These are phyloP conservation scores for Nomada hirtipes DNA, from an alignment of 2,888 invertebrate genomes.

Conservation along the genomic window DNA sequence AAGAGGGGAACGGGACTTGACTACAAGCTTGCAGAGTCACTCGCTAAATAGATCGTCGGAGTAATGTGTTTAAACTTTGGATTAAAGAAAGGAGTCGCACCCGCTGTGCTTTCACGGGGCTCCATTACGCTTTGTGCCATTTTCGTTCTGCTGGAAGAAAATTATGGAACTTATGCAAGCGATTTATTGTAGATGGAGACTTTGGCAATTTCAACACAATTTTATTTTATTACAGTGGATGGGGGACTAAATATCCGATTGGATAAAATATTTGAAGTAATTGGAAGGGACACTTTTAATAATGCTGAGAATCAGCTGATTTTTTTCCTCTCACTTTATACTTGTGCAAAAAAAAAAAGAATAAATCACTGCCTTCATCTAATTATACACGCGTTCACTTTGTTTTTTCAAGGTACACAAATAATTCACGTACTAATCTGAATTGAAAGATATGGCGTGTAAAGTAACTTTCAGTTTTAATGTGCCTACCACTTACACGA, in stretches of 20 bases:
- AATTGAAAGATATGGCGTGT: constrained; percentile 36
- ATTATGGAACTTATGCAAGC: constrained; percentile 53
- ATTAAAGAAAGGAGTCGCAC: constrained; percentile 48
- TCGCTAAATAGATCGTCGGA: constrained; percentile 54
- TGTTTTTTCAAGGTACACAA: constrained; percentile 29
- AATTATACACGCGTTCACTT: constrained; percentile 37
- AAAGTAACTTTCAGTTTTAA: constrained; percentile 55
- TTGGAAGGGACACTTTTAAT: constrained; percentile 17
- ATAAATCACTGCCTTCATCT: constrained; percentile 65
- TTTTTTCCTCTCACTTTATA: constrained; percentile 33
- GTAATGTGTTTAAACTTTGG: constrained; percentile 57
- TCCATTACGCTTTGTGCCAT: constrained; percentile 76
- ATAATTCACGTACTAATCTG: constrained; percentile 29
- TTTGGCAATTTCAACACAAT: constrained; percentile 57
- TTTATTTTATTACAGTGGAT: constrained; percentile 48
- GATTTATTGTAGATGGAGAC: constrained; percentile 48
- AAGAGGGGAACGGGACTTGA: constrained; percentile 53
- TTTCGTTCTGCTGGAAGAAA: constrained; percentile 65
- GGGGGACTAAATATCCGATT: constrained; percentile 38
- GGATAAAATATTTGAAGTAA: constrained; percentile 41
- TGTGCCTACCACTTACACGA: constrained; percentile 62
- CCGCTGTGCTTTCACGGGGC: constrained; percentile 45
- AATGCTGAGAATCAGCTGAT: neutral
- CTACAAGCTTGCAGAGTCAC: constrained; percentile 57
- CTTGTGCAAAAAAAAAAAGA: constrained; percentile 47